Base-by-base conservation (phyloP, 2,888 invertebrate species). In the Ethmia dodecea region DNA sequence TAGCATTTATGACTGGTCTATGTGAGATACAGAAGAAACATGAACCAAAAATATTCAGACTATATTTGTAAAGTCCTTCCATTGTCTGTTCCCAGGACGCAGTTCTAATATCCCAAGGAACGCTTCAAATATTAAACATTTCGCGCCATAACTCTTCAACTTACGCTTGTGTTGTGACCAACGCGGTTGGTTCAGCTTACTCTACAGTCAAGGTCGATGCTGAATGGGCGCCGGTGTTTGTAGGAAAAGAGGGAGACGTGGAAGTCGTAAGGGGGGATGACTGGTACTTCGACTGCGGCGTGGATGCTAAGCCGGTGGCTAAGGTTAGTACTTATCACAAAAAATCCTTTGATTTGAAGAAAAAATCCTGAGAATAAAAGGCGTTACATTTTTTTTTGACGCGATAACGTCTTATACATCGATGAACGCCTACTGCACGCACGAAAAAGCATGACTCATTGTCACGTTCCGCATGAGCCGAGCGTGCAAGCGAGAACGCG, bases 91-190 rank as follows among this genome's bases (percentile, higher is more conserved):
- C 58, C 13, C 52, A 84, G 84, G 67, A 79, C 14, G 83, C 79
- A 12, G 49, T 58, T 24, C 29, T 76, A 8, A 46, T 83, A 44
- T 52, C 76, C 1, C 52, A 59, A 1, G 73, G 65, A 0, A 30
- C 31, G 0, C 51, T 86, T 1, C 31, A 33, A 3, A 38, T 86
- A 0, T 1, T 31, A 0, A 81, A 80, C 33, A 58, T 80, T 3
- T 61, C 75, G 1, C 73, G 86, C 0, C 16, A 50, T 0, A 83
- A 90, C 44, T 71, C 83, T 2, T 86, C 89, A 0, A 70, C 73
- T 1, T 91, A 90, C 59, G 83, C 87, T 0, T 93, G 92, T 50
- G 73, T 88, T 1, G 90, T 88, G 0, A 68, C 76, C 13, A 92
- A 91, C 64, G 72, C 76, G 0, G 89, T 89, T 0, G 91, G 91